These are phyloP conservation scores for Neolamprologus variostigma DNA, from an alignment of 2,113 vertebrate genomes.

Conservation along the genomic window DNA sequence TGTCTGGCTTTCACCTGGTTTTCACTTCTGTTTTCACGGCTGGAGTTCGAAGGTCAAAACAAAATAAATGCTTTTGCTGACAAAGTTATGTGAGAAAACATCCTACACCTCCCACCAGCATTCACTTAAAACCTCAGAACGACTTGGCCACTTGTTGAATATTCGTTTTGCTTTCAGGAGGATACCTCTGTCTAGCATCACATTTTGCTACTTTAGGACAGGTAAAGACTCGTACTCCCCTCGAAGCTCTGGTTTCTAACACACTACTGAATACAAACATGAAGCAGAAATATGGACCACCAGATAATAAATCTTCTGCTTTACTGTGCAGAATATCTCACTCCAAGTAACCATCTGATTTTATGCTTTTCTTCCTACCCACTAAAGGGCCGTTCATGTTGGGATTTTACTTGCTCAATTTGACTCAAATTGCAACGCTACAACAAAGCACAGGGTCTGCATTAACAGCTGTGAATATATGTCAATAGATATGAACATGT, in stretches of 20 bases:
- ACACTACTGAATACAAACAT: not conserved
- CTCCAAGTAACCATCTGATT: not conserved
- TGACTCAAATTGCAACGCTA: conserved; percentile 7
- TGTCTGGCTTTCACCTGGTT: conserved; percentile 38
- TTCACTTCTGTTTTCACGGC: conserved; percentile 39
- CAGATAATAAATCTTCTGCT: conserved; percentile 17
- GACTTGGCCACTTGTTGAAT: too few species aligned
- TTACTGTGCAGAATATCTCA: not conserved
- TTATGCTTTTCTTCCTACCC: not conserved
- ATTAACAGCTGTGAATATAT: not conserved
- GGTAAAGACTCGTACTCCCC: conserved; percentile 12
- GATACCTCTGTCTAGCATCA: not conserved
- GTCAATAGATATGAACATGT: not conserved
- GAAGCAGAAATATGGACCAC: not conserved
- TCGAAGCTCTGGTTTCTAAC: conserved; percentile 14
- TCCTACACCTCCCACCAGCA: not conserved
- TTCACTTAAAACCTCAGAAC: not conserved
- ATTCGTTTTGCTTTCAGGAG: conserved; percentile 5
- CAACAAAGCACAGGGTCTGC: not conserved
- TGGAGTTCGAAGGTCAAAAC: conserved; percentile 33
- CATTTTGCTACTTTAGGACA: not conserved
- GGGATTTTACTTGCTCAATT: conserved; percentile 23
- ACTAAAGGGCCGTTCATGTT: not conserved
- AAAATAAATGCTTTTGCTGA: conserved; percentile 46
- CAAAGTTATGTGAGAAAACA: conserved; percentile 36